phyloP scores from a whole-genome alignment of 2,888 invertebrate genomes.

The Seira sanloemensis region DNA sequence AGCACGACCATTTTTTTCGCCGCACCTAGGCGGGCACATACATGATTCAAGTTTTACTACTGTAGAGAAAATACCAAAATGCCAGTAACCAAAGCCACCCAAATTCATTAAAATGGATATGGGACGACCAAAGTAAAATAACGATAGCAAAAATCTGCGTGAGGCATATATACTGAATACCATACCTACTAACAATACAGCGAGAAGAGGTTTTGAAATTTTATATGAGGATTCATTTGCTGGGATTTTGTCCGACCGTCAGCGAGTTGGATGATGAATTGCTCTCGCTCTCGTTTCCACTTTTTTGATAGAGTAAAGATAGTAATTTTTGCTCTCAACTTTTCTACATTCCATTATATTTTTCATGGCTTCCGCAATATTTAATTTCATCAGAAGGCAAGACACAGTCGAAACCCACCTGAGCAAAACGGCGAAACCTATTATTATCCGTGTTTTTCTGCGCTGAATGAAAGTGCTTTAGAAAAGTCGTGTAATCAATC shows the following conservation, averaged over 20 bases:
- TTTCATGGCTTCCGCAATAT: slow-evolving; percentile 58
- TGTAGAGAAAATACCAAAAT: no score
- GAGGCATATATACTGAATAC: no score
- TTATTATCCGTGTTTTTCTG: slow-evolving; percentile 38
- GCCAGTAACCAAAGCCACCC: no score
- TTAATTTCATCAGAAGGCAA: slow-evolving; percentile 54
- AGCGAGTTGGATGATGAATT: slow-evolving; percentile 47
- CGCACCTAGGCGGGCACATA: neutral
- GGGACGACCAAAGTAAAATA: no score
- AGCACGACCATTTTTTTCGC: slow-evolving; percentile 35
- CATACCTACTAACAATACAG: no score
- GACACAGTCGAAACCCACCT: slow-evolving; percentile 38
- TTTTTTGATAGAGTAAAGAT: no score
- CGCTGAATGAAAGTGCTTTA: slow-evolving; percentile 1
- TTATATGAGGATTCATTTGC: no score
- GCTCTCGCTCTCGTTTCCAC: slow-evolving; percentile 24
- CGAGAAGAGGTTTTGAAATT: neutral
- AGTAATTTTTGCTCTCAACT: no score
- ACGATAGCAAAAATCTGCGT: no score
- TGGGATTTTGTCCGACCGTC: no score
- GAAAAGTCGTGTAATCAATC: slow-evolving; percentile 61
- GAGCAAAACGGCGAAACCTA: slow-evolving; percentile 52
- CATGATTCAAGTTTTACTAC: no score
- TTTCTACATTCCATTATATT: slow-evolving; percentile 34
- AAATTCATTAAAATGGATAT: no score